phyloP scores from a whole-genome alignment of 2,113 vertebrate species.

The Python bivittatus region DNA sequence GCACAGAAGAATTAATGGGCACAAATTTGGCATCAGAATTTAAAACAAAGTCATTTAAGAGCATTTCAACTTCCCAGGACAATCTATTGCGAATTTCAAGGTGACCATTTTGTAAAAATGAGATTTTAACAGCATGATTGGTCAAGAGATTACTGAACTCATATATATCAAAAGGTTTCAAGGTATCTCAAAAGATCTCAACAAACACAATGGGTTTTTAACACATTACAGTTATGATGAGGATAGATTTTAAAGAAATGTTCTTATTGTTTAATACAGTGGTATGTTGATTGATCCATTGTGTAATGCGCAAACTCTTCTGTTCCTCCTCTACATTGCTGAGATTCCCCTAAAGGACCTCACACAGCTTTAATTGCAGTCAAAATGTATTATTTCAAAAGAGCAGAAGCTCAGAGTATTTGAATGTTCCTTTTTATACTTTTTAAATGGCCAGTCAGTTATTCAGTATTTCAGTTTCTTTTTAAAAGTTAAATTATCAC shows the following conservation, averaged over 20 bases:
- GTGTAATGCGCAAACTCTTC: background rate
- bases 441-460: constrained; percentile 1
- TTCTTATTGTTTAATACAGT: constrained; percentile 23
- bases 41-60: too few species aligned
- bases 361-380: constrained; percentile 32
- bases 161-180: too few species aligned
- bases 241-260: constrained; percentile 22
- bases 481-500: background rate
- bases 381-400: constrained; percentile 44
- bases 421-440: constrained; percentile 30
- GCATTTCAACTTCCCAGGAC: too few species aligned
- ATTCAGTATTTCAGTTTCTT: constrained; percentile 21
- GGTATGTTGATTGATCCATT: background rate
- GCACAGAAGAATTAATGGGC: too few species aligned
- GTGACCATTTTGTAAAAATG: too few species aligned
- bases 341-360: constrained; percentile 35
- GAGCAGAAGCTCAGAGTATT: constrained; percentile 40
- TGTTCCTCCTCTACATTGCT: background rate
- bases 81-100: too few species aligned
- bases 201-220: too few species aligned
- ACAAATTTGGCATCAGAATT: too few species aligned
- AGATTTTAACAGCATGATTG: too few species aligned
- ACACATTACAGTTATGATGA: too few species aligned
- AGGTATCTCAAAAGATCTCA: too few species aligned
- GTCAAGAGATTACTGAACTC: too few species aligned